A percentile compares a stretch with the other conserved stretches of the same genome.
phyloP scores from a whole-genome alignment of 2,888 invertebrate genomes.

The Acleris sparsana region DNA sequence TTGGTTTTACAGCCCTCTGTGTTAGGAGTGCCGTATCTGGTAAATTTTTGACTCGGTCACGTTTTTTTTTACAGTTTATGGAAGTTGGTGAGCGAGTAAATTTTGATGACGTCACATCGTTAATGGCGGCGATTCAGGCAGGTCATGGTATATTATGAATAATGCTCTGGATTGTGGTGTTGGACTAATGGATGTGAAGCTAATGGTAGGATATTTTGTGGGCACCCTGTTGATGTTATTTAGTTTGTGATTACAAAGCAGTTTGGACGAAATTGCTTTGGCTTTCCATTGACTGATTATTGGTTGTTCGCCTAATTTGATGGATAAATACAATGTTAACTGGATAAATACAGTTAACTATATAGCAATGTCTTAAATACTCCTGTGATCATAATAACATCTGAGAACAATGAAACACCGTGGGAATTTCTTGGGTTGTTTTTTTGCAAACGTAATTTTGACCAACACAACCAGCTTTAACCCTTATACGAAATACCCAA shows the following conservation, averaged over 20 bases:
- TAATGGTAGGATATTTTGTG: not conserved
- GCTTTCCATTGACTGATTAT: too few relatives aligned
- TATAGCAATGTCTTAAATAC: too few relatives aligned
- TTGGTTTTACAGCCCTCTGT: constrained; percentile 33
- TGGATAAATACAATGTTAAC: too few relatives aligned
- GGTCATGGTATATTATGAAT: constrained; percentile 22
- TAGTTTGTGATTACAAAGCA: not conserved
- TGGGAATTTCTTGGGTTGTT: too few relatives aligned
- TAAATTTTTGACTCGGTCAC: constrained; percentile 38
- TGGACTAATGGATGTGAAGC: constrained; percentile 9
- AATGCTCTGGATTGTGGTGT: constrained; percentile 12
- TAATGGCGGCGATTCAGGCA: constrained; percentile 17
- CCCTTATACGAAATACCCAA: too few relatives aligned
- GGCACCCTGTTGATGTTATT: constrained; percentile 1
- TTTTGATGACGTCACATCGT: constrained; percentile 30
- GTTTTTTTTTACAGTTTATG: constrained; percentile 31
- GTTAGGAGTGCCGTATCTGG: constrained; percentile 29
- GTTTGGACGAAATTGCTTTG: not conserved
- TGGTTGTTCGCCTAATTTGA: too few relatives aligned
- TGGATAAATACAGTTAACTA: too few relatives aligned
- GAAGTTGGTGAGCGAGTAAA: constrained; percentile 22
- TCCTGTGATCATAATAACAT: too few relatives aligned
- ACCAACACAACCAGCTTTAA: too few relatives aligned
- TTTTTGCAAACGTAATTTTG: too few relatives aligned
- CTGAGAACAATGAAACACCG: too few relatives aligned